phyloP scores from a whole-genome alignment of 2,113 vertebrate genomes.

The Arvicanthis niloticus region DNA sequence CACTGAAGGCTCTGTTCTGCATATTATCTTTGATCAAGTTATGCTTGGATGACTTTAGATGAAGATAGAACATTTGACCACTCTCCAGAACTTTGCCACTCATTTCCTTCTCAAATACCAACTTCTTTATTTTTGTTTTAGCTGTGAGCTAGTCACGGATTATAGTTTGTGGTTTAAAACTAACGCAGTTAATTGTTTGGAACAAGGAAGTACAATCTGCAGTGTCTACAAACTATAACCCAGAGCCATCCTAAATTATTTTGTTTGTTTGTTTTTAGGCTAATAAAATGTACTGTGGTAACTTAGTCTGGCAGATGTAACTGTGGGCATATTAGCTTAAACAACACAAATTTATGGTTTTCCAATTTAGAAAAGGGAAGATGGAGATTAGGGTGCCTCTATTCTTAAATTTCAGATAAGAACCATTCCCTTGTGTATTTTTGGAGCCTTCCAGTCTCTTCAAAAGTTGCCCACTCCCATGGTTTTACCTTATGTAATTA shows the following conservation, averaged over 20 bases:
- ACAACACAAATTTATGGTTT: background rate
- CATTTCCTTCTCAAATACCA: background rate
- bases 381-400: background rate
- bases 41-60: slow-evolving; percentile 61
- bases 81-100: slow-evolving; percentile 54
- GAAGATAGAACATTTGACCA: slow-evolving; percentile 13
- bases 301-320: background rate
- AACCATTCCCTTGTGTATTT: background rate
- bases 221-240: background rate
- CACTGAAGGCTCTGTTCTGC: slow-evolving; percentile 4
- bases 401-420: background rate
- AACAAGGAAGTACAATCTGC: background rate
- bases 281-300: background rate
- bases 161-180: background rate
- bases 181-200: background rate
- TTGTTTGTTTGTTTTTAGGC: background rate
- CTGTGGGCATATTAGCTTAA: background rate
- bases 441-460: rapidly evolving
- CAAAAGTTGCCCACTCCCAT: rapidly evolving
- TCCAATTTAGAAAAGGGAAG: background rate
- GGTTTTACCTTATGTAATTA: background rate
- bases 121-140: slow-evolving; percentile 29
- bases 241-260: background rate
- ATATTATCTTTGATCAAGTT: slow-evolving; percentile 62
- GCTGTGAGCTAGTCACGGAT: background rate